A percentile compares a stretch with the other conserved stretches of the same genome.
These are phyloP conservation scores for Pseudochirops cupreus DNA, from an alignment of 2,797 vertebrate species.

Conservation along the genomic window DNA sequence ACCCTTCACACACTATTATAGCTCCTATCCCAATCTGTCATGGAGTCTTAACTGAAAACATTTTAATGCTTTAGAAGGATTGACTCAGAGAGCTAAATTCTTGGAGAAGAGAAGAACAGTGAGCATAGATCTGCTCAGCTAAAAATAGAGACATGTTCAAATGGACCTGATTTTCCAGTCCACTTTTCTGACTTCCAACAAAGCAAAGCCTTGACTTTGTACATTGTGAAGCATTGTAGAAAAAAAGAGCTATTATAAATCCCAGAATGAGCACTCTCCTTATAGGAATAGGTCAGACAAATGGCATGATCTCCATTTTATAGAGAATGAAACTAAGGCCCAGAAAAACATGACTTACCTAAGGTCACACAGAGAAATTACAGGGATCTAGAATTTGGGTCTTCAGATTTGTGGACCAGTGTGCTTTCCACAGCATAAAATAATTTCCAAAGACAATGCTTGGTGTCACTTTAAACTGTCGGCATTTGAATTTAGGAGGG, in stretches of 20 bases:
- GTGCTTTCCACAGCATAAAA: rapidly evolving
- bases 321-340: background rate
- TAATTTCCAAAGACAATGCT: background rate
- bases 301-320: background rate
- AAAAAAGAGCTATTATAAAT: background rate
- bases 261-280: background rate
- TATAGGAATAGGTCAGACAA: background rate
- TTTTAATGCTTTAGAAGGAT: background rate
- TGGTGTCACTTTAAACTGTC: background rate
- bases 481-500: slow-evolving; percentile 45
- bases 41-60: background rate
- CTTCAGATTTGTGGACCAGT: rapidly evolving
- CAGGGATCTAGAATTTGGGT: background rate
- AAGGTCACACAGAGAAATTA: background rate
- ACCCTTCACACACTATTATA: background rate
- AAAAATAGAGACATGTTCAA: background rate
- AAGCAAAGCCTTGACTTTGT: background rate
- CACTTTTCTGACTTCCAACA: background rate
- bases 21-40: background rate
- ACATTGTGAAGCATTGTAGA: background rate
- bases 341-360: background rate
- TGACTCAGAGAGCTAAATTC: background rate
- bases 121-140: background rate
- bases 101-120: background rate
- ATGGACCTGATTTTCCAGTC: slow-evolving; percentile 4